Percentiles rank a stretch among this genome's conserved stretches.
Evolutionary conservation across 2,888 invertebrate species (phyloP).

Genomic region (Chironomus riparius): DNA sequence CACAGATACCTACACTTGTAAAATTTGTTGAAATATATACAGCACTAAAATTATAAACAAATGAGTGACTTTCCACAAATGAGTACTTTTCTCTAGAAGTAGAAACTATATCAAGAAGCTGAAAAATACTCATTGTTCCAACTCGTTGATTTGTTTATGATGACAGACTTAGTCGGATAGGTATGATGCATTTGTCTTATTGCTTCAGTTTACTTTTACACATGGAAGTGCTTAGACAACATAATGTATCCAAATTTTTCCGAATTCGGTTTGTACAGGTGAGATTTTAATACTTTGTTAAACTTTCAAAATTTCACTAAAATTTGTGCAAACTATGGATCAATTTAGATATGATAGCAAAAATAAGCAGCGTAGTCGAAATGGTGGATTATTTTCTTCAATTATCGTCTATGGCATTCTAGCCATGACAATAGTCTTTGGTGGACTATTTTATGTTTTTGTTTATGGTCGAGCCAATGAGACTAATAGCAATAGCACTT

Average conservation of each 20-base stretch:
- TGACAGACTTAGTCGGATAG: background rate
- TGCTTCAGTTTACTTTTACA: background rate
- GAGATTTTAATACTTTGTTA: too few relatives aligned
- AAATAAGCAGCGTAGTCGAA: background rate
- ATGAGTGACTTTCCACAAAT: background rate
- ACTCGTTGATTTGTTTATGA: background rate
- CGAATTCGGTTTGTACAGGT: conserved; percentile 22
- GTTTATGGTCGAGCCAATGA: background rate
- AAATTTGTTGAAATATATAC: background rate
- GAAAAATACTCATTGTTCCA: background rate
- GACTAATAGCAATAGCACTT: background rate
- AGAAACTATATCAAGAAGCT: background rate
- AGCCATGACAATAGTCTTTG: background rate
- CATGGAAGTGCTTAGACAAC: conserved; percentile 1
- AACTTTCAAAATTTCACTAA: background rate
- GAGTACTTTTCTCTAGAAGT: background rate
- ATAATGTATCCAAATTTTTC: conserved; percentile 17
- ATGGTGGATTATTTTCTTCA: background rate
- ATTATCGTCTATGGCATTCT: background rate
- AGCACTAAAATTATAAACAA: background rate
- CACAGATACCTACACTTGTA: background rate
- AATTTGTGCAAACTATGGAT: too few relatives aligned
- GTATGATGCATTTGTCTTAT: background rate
- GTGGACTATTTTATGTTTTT: background rate
- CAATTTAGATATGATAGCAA: conserved; percentile 5